These are phyloP conservation scores for Pachycephus smyrnensis DNA, from an alignment of 2,888 invertebrate species.

Conservation along the genomic window DNA sequence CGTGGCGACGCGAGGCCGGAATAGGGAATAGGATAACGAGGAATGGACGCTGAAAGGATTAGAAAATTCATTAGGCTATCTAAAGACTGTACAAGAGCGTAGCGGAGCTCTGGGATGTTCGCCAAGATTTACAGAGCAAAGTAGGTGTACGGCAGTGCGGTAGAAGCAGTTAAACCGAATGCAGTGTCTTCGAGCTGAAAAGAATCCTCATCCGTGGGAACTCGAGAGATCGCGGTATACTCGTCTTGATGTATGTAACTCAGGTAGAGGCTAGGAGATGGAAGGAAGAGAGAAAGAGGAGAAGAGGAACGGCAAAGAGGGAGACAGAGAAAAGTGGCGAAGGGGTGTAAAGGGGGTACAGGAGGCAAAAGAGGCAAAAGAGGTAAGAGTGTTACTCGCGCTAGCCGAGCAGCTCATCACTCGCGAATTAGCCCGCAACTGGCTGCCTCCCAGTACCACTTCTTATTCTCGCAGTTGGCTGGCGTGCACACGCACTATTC, in stretches of 20 bases:
- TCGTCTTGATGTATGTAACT: conserved; percentile 16
- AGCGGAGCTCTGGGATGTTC: not conserved
- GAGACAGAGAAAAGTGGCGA: conserved; percentile 26
- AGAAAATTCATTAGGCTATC: not conserved
- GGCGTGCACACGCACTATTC: conserved; percentile 33
- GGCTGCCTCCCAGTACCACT: conserved; percentile 32
- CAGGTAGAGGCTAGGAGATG: conserved; percentile 3
- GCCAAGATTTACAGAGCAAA: not conserved
- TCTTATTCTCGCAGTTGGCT: conserved; percentile 32
- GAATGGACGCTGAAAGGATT: not conserved
- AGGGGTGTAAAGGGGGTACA: conserved; percentile 23
- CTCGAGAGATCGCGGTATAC: conserved; percentile 40
- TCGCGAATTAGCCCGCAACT: conserved; percentile 54
- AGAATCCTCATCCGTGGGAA: conserved; percentile 61
- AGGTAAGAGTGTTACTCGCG: conserved; percentile 29
- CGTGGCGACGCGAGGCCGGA: not conserved
- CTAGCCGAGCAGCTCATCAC: conserved; percentile 47
- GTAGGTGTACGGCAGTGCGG: conserved; percentile 46
- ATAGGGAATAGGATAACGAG: not conserved
- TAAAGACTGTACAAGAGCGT: not conserved
- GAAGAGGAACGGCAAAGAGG: conserved; percentile 8
- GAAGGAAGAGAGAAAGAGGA: conserved; percentile 4
- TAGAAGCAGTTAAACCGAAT: conserved; percentile 64
- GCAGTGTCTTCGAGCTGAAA: conserved; percentile 63
- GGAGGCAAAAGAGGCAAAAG: conserved; percentile 24